A percentile compares a stretch with the other conserved stretches of the same genome.
phyloP scores from a whole-genome alignment of 2,797 vertebrate species.

The Channa striata region DNA sequence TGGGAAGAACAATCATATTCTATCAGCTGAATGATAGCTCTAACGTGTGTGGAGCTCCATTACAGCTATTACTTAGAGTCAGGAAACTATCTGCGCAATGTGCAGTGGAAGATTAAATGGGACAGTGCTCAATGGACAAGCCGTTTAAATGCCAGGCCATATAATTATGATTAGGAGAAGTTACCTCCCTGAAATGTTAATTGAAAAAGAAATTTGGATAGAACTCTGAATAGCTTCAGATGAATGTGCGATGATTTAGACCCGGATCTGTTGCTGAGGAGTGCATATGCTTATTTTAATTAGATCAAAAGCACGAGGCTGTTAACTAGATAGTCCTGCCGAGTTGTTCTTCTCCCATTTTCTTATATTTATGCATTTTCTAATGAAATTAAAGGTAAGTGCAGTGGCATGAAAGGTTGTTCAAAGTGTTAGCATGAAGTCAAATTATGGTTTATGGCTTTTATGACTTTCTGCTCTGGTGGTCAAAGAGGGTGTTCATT shows the following conservation, averaged over 20 bases:
- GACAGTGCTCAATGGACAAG: slow-evolving; percentile 54
- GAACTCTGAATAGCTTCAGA: slow-evolving; percentile 34
- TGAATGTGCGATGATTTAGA: slow-evolving; percentile 39
- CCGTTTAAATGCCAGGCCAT: slow-evolving; percentile 57
- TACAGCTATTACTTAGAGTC: slow-evolving; percentile 33
- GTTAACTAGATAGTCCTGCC: slow-evolving; percentile 42
- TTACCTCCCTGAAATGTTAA: slow-evolving; percentile 62
- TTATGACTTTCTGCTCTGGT: slow-evolving; percentile 58
- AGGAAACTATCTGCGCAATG: slow-evolving; percentile 37
- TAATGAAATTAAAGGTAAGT: slow-evolving; percentile 55
- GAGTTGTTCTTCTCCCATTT: slow-evolving; percentile 34
- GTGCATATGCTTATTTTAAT: slow-evolving; percentile 52
- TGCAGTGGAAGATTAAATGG: slow-evolving; percentile 56
- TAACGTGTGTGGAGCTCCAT: slow-evolving; percentile 47
- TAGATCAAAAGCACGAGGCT: slow-evolving; percentile 47
- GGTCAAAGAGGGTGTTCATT: slow-evolving; percentile 50
- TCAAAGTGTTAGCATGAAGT: slow-evolving; percentile 54
- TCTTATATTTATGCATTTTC: slow-evolving; percentile 38
- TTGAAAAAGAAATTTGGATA: slow-evolving; percentile 64
- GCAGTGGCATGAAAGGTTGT: slow-evolving; percentile 52
- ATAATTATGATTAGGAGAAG: slow-evolving; percentile 64
- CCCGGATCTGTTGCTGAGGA: slow-evolving; percentile 24
- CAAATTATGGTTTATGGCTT: slow-evolving; percentile 45
- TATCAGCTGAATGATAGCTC: slow-evolving; percentile 55
- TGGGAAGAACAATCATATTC: slow-evolving; percentile 51